Base-by-base conservation (phyloP, 2,888 invertebrate genomes). In the Chaitophorus viminalis region DNA sequence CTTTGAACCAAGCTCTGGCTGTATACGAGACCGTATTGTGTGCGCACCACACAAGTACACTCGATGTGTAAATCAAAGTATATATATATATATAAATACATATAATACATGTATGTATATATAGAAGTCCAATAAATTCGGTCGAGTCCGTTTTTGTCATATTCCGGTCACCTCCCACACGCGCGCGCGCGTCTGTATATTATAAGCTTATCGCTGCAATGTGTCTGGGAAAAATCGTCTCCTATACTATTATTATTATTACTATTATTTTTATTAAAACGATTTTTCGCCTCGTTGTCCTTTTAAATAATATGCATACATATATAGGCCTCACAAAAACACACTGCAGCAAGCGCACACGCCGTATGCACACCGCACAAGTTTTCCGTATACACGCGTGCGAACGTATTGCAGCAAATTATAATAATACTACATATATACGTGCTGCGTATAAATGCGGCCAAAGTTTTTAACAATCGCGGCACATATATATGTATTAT, bases 111-210 rank as follows among this genome's bases (percentile, higher is more conserved):
- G 8, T 31, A 21, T 25, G 17, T 21, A 36, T 54, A 65, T 29
- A 54, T 21, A 84, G 78, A 77, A 70, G 25, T 25, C 74, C 81
- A 39, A 87, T 87, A 87, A 87, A 87, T 87, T 81, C 74, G 72
- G 39, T 0, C 31, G 39, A 60, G 87, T 81, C 87, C 72, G 87
- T 87, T 87, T 87, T 87, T 87, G 87, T 87, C 87, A 87, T 87
- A 78, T 86, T 81, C 46, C 87, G 81, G 81, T n/a, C 79, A 17
- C 29, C 74, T 72, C 81, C 87, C 86, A 72, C 85, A 54, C 52
- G 29, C 29, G 9, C 8, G 25, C 9, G 33, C 68, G 3, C 68
- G n/a, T n/a, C n/a, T n/a, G n/a, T n/a, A n/a, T n/a, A n/a, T n/a
- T n/a, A n/a, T n/a, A n/a, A n/a, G n/a, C n/a, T n/a, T n/a, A n/a